Base-by-base conservation (phyloP, 2,888 invertebrate species). In the Syrista parreyssii region DNA sequence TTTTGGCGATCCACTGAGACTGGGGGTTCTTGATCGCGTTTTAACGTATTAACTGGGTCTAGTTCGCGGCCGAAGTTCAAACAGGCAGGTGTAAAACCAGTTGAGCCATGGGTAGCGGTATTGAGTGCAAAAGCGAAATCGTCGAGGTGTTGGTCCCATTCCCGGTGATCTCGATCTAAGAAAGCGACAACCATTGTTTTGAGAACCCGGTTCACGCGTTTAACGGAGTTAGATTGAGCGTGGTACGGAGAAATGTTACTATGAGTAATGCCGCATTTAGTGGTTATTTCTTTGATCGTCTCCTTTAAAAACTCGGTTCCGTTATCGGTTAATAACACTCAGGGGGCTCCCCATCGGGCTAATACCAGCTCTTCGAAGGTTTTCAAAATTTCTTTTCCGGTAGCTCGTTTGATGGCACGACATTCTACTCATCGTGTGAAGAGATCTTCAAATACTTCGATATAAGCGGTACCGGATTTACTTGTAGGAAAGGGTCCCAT, bases 201-300 rank as follows among this genome's bases (percentile, higher is more conserved):
- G 11, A 85, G 15, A 1, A 81, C 81, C 0, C 84, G 68, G 40
- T 85, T 85, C 15, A 82, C 79, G 1, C 85, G 32, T 55, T 86
- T 82, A 0, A 80, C 82, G 0, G 83, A 83, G 68, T 86, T 85
- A 0, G 81, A 82, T 71, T 85, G 84, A 0, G 83, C 79, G 30
- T 83, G 82, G 76, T 83, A 86, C 1, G 80, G 77, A 1, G 83
- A 80, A 0, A 80, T 83, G 0, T 73, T 75, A 1, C 31, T 40
- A 1, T 79, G 80, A 23, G 73, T 68, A 9, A 84, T 75, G 1
- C 34, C 34, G 34, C 11, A 34, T 34, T 34, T 34, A 9, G 0
- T 1, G 0, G 34, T 4, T 9, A 34, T 9, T 34, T 34, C 34
- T 0, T 79, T 78, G n/a, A 77, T 71, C 9, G 79, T 32, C 6